Percentiles rank a stretch among this genome's conserved stretches.
phyloP scores from a whole-genome alignment of 2,888 invertebrate genomes.

The Pyralis farinalis region DNA sequence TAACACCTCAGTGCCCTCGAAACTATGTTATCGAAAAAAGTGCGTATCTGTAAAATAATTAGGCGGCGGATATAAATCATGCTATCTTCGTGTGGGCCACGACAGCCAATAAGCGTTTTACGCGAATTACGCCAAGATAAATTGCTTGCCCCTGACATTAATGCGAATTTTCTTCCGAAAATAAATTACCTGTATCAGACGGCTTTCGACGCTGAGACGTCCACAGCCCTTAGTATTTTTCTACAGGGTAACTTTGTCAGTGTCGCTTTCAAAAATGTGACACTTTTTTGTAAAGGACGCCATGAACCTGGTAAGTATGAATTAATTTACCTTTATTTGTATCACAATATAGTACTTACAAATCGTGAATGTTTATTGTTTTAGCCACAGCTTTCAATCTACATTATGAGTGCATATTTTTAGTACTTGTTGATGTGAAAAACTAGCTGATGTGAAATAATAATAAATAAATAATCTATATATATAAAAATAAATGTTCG shows the following conservation, averaged over 20 bases:
- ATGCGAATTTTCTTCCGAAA: slow-evolving; percentile 61
- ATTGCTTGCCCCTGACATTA: slow-evolving; percentile 63
- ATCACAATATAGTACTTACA: no score
- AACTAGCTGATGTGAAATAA: no score
- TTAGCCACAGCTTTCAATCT: no score
- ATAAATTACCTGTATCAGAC: slow-evolving; percentile 64
- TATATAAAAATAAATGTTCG: no score
- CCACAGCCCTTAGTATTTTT: slow-evolving; percentile 34
- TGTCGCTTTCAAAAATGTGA: slow-evolving; percentile 26
- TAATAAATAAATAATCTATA: no score
- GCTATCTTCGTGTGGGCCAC: slow-evolving; percentile 55
- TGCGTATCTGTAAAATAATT: slow-evolving; percentile 44
- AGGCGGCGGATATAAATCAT: slow-evolving; percentile 52
- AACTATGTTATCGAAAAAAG: background rate
- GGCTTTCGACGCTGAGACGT: slow-evolving; percentile 34
- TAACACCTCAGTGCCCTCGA: no score
- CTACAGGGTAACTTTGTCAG: slow-evolving; percentile 40
- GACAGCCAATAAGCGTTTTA: slow-evolving; percentile 74
- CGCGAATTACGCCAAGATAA: slow-evolving; percentile 69
- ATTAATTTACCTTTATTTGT: no score
- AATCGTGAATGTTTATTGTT: no score
- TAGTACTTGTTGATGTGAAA: no score
- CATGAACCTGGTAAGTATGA: no score
- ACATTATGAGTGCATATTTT: no score
- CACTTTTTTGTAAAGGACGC: slow-evolving; percentile 16